These are phyloP conservation scores for Sterna hirundo DNA, from an alignment of 2,113 vertebrate species.

Conservation along the genomic window DNA sequence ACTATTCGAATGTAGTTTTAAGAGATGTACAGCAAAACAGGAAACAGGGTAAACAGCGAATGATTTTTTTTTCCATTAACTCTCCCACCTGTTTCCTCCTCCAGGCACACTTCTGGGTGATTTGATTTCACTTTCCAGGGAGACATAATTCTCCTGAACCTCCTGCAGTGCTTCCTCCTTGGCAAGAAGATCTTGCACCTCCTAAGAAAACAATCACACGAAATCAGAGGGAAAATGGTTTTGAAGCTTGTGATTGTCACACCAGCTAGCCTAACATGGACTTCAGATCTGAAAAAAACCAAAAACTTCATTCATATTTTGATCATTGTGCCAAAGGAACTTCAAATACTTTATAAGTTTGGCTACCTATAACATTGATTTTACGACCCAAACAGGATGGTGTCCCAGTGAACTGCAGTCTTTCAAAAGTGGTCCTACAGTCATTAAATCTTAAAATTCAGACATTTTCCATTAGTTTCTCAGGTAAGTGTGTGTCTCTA, in stretches of 20 bases:
- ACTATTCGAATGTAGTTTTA: neutral
- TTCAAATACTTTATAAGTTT: neutral
- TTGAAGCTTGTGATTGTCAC: neutral
- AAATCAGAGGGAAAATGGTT: neutral
- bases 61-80: neutral
- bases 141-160: neutral
- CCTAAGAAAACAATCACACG: conserved; percentile 25
- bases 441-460: neutral
- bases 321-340: neutral
- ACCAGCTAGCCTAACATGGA: neutral
- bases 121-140: neutral
- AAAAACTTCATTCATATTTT: neutral
- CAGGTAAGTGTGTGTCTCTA: neutral
- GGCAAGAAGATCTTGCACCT: neutral
- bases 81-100: neutral
- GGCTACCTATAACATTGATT: neutral
- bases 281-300: neutral
- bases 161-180: conserved; percentile 15
- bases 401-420: neutral
- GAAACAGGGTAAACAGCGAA: neutral
- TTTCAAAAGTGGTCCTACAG: neutral
- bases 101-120: neutral
- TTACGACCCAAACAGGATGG: neutral
- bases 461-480: neutral
- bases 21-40: neutral